A percentile compares a stretch with the other conserved stretches of the same genome.
Conservation (phyloP, 2,113 vertebrate species). For the Thermophis baileyi region DNA sequence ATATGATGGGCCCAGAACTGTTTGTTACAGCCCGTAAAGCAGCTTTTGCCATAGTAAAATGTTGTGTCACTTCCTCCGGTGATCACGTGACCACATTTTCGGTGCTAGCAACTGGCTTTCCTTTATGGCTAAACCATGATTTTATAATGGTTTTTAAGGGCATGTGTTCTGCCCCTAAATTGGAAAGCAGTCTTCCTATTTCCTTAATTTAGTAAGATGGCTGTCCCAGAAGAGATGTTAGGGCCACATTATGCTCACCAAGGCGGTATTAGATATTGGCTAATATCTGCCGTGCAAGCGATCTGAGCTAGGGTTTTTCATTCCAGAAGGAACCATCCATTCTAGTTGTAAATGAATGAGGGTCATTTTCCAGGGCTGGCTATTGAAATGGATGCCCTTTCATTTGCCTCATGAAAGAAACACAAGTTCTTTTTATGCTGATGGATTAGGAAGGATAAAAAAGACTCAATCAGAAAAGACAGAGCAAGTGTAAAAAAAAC, state of each 20-base stretch:
- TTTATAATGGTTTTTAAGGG: not conserved
- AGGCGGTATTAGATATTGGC: not conserved
- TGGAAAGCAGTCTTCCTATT: not conserved
- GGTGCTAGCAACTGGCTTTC: not conserved
- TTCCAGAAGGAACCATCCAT: not conserved
- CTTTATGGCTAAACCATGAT: not conserved
- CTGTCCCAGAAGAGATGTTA: not conserved
- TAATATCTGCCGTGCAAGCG: not conserved
- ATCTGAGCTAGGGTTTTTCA: not conserved
- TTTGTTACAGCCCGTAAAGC: no score
- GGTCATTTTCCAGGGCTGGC: not conserved
- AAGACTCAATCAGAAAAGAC: conserved; percentile 24
- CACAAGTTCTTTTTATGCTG: not conserved
- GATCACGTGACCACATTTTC: no score
- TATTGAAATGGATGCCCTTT: not conserved
- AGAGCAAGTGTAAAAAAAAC: not conserved
- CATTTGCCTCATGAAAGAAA: conserved; percentile 18
- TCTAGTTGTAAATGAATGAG: conserved; percentile 1
- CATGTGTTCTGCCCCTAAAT: not conserved
- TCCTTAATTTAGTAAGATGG: not conserved
- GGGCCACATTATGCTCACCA: not conserved
- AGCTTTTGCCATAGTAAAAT: not conserved
- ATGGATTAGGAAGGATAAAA: not conserved
- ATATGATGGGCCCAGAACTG: no score
- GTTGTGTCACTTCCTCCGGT: not conserved